phyloP scores from a whole-genome alignment of 2,113 vertebrate species.

The Elgaria multicarinata region DNA sequence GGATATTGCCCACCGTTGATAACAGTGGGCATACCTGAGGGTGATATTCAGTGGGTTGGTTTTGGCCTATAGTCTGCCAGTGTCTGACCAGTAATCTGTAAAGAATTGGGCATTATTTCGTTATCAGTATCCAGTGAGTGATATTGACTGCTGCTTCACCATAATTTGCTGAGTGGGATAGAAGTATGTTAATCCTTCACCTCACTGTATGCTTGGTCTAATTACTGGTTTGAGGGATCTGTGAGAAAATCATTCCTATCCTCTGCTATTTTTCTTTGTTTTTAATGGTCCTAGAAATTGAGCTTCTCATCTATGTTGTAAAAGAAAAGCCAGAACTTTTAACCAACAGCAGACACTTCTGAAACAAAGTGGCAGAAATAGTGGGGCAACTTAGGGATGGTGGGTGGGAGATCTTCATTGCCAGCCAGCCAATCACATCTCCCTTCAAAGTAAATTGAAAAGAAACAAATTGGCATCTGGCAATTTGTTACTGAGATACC shows the following conservation, averaged over 20 bases:
- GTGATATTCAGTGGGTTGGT: not conserved
- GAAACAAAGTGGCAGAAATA: not conserved
- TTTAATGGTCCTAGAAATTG: not conserved
- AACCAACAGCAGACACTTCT: not conserved
- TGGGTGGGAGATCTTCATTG: not conserved
- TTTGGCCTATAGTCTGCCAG: not conserved
- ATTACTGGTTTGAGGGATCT: not conserved
- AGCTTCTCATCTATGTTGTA: not conserved
- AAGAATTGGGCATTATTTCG: not conserved
- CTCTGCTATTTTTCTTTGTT: not conserved
- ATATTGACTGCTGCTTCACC: not conserved
- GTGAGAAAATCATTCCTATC: not conserved
- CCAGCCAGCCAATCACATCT: not conserved
- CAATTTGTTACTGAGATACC: slow-evolving; percentile 20
- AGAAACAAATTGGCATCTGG: slow-evolving; percentile 11
- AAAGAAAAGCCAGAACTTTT: not conserved
- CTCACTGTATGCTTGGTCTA: not conserved
- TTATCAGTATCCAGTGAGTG: not conserved
- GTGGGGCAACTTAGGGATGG: not conserved
- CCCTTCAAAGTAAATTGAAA: slow-evolving; percentile 4
- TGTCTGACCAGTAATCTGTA: not conserved
- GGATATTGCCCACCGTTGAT: not conserved
- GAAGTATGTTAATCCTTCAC: not conserved
- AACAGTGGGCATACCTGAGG: not conserved
- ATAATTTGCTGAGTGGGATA: not conserved